Evolutionary conservation across 2,888 invertebrate species (phyloP).

Genomic region (Cephonodes hylas): DNA sequence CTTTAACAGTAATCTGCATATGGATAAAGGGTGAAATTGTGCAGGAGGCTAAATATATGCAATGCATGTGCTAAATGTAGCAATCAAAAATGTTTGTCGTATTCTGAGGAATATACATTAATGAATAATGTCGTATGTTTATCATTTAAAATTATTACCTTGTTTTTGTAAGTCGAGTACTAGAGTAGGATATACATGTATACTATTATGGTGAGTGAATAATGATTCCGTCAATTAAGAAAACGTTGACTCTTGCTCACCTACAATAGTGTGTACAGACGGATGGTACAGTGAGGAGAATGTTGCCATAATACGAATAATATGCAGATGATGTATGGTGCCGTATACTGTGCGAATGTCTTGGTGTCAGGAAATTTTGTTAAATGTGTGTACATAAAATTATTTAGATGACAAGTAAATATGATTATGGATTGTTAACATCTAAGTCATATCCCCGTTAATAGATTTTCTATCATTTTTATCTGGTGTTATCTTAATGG

Average conservation of each 20-base stretch:
- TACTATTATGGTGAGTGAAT: neutral
- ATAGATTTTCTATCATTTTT: slow-evolving; percentile 69
- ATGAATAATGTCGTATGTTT: neutral
- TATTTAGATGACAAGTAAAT: slow-evolving; percentile 37
- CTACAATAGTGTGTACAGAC: neutral
- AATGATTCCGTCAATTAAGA: neutral
- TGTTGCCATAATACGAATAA: slow-evolving; percentile 31
- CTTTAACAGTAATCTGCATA: neutral
- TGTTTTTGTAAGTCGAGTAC: neutral
- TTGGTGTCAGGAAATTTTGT: slow-evolving; percentile 32
- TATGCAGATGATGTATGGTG: slow-evolving; percentile 11
- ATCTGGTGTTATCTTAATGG: slow-evolving; percentile 77
- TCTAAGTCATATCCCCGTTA: slow-evolving; percentile 77
- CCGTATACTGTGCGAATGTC: slow-evolving; percentile 28
- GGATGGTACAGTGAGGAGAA: neutral
- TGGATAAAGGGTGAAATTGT: neutral
- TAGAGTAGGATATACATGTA: neutral
- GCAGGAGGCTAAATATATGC: slow-evolving; percentile 1
- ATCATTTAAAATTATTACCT: neutral
- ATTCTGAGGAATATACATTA: neutral
- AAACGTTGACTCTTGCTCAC: neutral
- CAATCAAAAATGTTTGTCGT: neutral
- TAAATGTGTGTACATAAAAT: slow-evolving; percentile 17
- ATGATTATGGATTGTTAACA: slow-evolving; percentile 63
- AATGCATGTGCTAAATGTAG: neutral